Conservation (phyloP, 1,140 invertebrate genomes). For the Penaeus indicus region DNA sequence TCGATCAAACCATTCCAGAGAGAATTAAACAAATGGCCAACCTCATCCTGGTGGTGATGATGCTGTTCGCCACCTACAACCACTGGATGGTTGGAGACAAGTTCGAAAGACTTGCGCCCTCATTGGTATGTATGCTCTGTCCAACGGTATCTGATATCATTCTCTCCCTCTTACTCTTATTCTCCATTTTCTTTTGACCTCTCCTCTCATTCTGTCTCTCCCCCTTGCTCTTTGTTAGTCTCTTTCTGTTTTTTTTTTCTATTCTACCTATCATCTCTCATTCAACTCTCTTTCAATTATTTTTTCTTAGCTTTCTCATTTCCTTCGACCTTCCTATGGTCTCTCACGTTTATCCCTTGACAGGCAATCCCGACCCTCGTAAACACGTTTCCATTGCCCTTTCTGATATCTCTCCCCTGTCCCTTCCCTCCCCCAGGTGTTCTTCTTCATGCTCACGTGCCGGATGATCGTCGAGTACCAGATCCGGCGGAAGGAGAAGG, state of each 20-base stretch:
- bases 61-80: constrained; percentile 62
- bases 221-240: not conserved
- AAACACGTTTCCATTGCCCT: not conserved
- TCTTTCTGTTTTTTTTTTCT: not conserved
- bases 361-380: too few species aligned
- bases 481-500: constrained; percentile 69
- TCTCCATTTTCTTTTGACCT: not conserved
- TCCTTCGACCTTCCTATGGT: too few species aligned
- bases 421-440: constrained; percentile 82
- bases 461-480: constrained; percentile 86
- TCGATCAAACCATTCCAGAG: constrained; percentile 18
- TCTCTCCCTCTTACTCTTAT: not conserved
- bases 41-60: constrained; percentile 50
- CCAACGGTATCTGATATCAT: constrained; percentile 78
- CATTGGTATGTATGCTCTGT: constrained; percentile 37
- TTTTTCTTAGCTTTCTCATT: not conserved
- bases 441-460: constrained; percentile 95
- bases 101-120: constrained; percentile 63
- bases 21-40: constrained; percentile 60
- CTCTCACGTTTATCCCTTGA: too few species aligned
- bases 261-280: not conserved
- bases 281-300: not conserved
- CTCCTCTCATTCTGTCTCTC: not conserved
- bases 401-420: not conserved
- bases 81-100: constrained; percentile 64